A percentile compares a stretch with the other conserved stretches of the same genome.
phyloP scores from a whole-genome alignment of 1,140 invertebrate genomes.

The Ectropis grisescens region DNA sequence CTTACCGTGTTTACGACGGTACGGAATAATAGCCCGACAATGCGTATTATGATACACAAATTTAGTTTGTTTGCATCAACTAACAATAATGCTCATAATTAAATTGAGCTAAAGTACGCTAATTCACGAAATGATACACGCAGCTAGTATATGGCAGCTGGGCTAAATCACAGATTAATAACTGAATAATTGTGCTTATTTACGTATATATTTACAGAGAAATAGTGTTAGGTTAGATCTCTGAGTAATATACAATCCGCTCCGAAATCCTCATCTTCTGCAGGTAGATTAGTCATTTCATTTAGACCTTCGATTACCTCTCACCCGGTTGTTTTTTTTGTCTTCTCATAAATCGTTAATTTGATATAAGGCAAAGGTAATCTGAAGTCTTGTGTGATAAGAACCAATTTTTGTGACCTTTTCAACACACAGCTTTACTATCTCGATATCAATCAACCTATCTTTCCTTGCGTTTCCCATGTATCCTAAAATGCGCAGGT shows the following conservation, averaged over 20 bases:
- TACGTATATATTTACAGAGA: constrained; percentile 2
- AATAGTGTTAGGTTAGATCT: background rate
- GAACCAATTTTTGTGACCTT: too few relatives aligned
- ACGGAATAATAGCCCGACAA: constrained; percentile 66
- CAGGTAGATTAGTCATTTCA: background rate
- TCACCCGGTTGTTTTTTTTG: too few relatives aligned
- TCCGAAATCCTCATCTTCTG: background rate
- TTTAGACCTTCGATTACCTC: too few relatives aligned
- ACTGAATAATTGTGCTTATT: constrained; percentile 12
- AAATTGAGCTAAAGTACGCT: constrained; percentile 52
- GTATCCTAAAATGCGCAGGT: constrained; percentile 4
- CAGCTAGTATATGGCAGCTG: constrained; percentile 48
- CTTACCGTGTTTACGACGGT: constrained; percentile 86
- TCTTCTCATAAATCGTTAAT: constrained; percentile 5
- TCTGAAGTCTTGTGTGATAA: constrained; percentile 12
- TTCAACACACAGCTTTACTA: constrained; percentile 19
- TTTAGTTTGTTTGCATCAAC: constrained; percentile 61
- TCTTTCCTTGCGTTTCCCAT: constrained; percentile 29
- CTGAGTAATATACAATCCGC: background rate
- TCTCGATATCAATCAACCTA: constrained; percentile 25
- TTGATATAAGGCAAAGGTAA: too few relatives aligned
- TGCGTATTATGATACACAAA: constrained; percentile 47
- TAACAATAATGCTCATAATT: constrained; percentile 54
- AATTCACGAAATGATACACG: constrained; percentile 60
- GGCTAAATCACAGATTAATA: constrained; percentile 42